phyloP scores from a whole-genome alignment of 2,888 invertebrate species.

The Operophtera brumata region DNA sequence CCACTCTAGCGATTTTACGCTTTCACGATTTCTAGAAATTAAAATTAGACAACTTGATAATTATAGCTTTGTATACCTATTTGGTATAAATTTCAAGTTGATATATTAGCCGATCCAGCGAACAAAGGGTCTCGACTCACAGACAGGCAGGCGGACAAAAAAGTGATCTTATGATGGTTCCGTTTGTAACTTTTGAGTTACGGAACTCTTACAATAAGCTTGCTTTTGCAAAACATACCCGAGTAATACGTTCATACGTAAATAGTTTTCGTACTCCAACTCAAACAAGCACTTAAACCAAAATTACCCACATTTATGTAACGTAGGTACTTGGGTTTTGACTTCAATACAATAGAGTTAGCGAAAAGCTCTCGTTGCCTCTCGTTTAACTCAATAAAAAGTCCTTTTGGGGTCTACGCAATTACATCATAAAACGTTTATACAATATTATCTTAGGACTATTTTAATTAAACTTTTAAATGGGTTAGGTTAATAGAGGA shows the following conservation, averaged over 20 bases:
- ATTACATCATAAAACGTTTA: conserved; percentile 46
- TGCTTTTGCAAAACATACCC: background rate
- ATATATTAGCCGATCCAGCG: too few species aligned
- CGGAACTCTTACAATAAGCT: too few species aligned
- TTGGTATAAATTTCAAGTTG: too few species aligned
- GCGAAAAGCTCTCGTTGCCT: conserved; percentile 26
- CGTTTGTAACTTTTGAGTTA: too few species aligned
- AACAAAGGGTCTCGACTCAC: too few species aligned
- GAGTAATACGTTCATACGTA: too few species aligned
- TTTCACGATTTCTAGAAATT: too few species aligned
- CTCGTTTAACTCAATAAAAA: conserved; percentile 43
- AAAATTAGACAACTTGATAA: too few species aligned
- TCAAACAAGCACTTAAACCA: conserved; percentile 12
- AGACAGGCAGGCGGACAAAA: too few species aligned
- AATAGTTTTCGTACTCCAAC: background rate
- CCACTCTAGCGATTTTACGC: too few species aligned
- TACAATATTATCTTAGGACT: conserved; percentile 63
- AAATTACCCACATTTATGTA: conserved; percentile 18
- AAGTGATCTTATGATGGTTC: too few species aligned
- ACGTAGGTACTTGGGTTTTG: conserved; percentile 14
- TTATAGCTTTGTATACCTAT: too few species aligned
- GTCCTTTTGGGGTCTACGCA: conserved; percentile 42
- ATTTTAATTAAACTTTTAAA: conserved; percentile 62
- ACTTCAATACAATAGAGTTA: conserved; percentile 27
- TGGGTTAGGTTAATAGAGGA: conserved; percentile 41